Evolutionary conservation across 1,140 invertebrate species (phyloP).

Genomic region (Camponotus vicinus): DNA sequence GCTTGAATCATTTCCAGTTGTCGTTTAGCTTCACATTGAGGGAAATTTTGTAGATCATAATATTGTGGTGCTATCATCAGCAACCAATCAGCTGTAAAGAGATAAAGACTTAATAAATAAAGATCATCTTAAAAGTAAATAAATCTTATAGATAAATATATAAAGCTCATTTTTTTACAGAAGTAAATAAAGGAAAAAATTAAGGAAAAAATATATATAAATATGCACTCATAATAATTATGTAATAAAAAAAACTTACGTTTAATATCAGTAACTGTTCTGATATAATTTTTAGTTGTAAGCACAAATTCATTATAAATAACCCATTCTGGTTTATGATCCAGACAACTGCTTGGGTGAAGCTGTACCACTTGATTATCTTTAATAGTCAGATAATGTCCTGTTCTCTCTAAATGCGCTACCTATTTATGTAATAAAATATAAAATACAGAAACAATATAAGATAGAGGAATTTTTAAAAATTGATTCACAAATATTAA

Average conservation of each 20-base stretch:
- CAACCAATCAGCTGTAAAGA: conserved; percentile 95
- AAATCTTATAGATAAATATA: not conserved
- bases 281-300: conserved; percentile 99
- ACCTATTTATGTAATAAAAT: conserved; percentile 87
- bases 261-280: conserved; percentile 99
- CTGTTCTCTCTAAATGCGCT: conserved; percentile 97
- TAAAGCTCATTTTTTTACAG: too few relatives aligned
- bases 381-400: conserved; percentile 99
- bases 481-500: conserved; percentile 32
- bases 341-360: conserved; percentile 99
- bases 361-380: conserved; percentile 99
- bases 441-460: conserved; percentile 16
- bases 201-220: not conserved
- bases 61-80: conserved; percentile 98
- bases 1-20: conserved; percentile 95
- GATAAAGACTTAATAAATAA: conserved; percentile 60
- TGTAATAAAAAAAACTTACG: conserved; percentile 89
- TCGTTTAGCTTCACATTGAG: conserved; percentile 97
- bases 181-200: not conserved
- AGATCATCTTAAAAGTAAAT: conserved; percentile 8
- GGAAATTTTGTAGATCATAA: conserved; percentile 99
- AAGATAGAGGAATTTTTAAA: not conserved
- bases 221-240: conserved; percentile 26
- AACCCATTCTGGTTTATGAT: conserved; percentile 99
- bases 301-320: conserved; percentile 99